Conservation (phyloP, 1,140 invertebrate genomes). For the Ostrea edulis region DNA sequence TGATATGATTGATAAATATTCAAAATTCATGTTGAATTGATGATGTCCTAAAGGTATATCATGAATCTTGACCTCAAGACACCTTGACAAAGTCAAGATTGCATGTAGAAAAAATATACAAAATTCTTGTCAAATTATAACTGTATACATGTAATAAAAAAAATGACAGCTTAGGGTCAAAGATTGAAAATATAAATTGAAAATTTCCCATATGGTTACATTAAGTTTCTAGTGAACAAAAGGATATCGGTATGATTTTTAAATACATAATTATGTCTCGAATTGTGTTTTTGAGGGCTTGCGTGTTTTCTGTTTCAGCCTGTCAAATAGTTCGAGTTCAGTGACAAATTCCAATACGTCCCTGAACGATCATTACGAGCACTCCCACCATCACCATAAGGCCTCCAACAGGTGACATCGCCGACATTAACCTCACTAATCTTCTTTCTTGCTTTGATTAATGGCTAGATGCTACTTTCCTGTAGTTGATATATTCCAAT, state of each 20-base stretch:
- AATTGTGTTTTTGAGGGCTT: neutral
- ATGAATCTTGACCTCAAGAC: too few species aligned
- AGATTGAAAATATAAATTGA: too few species aligned
- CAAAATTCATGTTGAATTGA: too few species aligned
- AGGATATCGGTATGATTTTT: neutral
- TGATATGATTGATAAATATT: too few species aligned
- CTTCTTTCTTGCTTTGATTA: slow-evolving; percentile 17
- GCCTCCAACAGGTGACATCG: slow-evolving; percentile 24
- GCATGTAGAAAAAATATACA: too few species aligned
- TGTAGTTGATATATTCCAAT: neutral
- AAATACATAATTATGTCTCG: neutral
- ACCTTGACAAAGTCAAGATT: too few species aligned
- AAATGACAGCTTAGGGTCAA: too few species aligned
- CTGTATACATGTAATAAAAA: too few species aligned
- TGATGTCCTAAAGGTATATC: too few species aligned
- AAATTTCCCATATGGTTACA: too few species aligned
- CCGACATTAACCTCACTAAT: slow-evolving; percentile 26
- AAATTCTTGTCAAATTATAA: too few species aligned
- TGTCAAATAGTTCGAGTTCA: slow-evolving; percentile 64
- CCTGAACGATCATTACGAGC: slow-evolving; percentile 58
- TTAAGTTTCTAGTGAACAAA: too few species aligned
- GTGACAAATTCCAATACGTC: slow-evolving; percentile 76
- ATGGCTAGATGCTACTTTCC: neutral
- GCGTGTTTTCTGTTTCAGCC: slow-evolving; percentile 64
- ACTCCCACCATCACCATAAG: slow-evolving; percentile 56